Conservation (phyloP, 2,113 vertebrate genomes). For the Stigmatopora argus region DNA sequence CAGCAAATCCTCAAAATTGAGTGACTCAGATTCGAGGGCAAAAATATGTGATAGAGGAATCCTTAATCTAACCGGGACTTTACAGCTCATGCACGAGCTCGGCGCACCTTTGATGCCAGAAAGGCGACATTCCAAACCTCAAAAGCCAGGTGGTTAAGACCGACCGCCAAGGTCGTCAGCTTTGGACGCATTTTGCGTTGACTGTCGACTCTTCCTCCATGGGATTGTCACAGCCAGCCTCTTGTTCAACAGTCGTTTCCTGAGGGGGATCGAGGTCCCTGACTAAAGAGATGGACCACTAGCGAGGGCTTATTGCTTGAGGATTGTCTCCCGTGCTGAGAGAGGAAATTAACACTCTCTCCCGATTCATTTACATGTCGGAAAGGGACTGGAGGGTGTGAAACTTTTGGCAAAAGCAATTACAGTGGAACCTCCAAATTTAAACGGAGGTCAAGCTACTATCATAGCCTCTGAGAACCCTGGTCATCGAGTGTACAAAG, state of each 20-base stretch:
- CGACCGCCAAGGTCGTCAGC: too few species aligned
- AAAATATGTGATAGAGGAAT: too few species aligned
- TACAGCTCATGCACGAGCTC: too few species aligned
- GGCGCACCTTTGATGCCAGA: too few species aligned
- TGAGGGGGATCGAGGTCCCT: constrained; percentile 32
- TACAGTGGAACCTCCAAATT: not conserved
- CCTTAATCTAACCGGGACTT: too few species aligned
- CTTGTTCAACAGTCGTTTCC: constrained; percentile 21
- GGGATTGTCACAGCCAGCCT: constrained; percentile 18
- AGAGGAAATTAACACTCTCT: constrained; percentile 38
- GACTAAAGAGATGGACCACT: constrained; percentile 41
- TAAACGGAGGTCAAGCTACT: not conserved
- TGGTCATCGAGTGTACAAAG: not conserved
- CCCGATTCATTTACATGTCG: constrained; percentile 27
- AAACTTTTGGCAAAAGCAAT: not conserved
- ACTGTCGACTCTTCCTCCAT: constrained; percentile 18
- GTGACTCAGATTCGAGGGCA: too few species aligned
- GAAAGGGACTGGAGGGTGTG: constrained; percentile 6
- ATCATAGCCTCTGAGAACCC: not conserved
- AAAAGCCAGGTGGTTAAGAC: too few species aligned
- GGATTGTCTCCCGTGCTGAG: constrained; percentile 31
- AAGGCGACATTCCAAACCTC: too few species aligned
- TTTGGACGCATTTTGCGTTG: constrained; percentile 1
- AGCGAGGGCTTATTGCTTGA: constrained; percentile 41
- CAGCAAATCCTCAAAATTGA: too few species aligned